Evolutionary conservation across 2,888 invertebrate species (phyloP), one percentile per base, ranked within the genome.

Genomic region (Andrena bucephala): DNA sequence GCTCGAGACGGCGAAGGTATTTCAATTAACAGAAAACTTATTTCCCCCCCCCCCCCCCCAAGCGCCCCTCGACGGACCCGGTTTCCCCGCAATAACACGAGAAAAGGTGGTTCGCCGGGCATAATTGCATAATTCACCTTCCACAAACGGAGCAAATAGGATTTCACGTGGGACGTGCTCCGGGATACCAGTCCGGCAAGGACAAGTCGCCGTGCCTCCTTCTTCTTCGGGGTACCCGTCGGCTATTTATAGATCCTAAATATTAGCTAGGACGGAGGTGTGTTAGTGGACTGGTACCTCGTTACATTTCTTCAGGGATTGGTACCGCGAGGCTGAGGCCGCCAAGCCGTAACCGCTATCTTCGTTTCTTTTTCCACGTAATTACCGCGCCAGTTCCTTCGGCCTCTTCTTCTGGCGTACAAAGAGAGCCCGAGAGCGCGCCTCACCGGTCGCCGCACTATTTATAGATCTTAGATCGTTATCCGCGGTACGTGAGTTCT

Each of bases 401-500:
- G 59, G 67, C 62, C 65, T 84, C 80, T 76, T 83, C 77, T 75
- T 81, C 83, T 54, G 77, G 59, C 42, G 42, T 65, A 76, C 80
- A 68, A 81, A 77, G 73, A 71, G 63, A 63, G 13, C 50, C 42
- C 70, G 59, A 13, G 57, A 57, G 74, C 63, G 48, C 63, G 75
- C 74, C 59, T 76, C 68, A 68, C 75, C 63, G 57, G 59, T 54
- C 42, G 52, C 16, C 20, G 69, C 88, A 73, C 89, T 89, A 89
- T 88, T 89, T 89, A 89, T 89, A 89, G 87, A 88, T 88, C 85
- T 80, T 89, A 89, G 88, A 89, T 89, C 81, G 85, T 72, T 76
- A 85, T 79, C 81, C 77, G 85, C 75, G 68, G 63, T 77, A 76
- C 72, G 76, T 57, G 82, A 71, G 76, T 80, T 72, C 67, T 80